These are phyloP conservation scores for Leucoraja ocellata DNA, from an alignment of 2,797 vertebrate species.

Conservation along the genomic window DNA sequence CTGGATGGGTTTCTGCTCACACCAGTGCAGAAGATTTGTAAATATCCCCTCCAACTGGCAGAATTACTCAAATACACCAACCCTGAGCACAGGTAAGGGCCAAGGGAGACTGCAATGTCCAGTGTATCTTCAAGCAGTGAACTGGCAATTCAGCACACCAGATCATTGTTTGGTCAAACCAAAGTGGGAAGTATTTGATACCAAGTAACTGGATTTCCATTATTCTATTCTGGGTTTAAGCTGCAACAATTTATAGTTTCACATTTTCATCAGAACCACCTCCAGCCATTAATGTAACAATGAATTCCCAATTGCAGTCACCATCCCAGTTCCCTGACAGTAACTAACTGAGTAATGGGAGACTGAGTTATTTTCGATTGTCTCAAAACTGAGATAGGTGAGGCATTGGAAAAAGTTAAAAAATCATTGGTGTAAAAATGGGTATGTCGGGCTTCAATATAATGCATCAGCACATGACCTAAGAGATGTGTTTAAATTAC, in stretches of 20 bases:
- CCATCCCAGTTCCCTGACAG: neutral
- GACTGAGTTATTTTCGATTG: neutral
- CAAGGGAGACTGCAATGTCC: slow-evolving; percentile 34
- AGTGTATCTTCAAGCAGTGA: neutral
- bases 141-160: neutral
- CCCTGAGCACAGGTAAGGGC: slow-evolving; percentile 77
- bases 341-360: neutral
- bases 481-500: neutral
- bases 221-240: neutral
- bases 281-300: neutral
- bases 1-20: slow-evolving; percentile 90
- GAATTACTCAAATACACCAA: slow-evolving; percentile 93
- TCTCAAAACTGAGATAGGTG: neutral
- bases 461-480: too few relatives aligned
- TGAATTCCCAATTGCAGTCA: neutral
- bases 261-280: neutral
- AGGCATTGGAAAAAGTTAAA: neutral
- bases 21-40: slow-evolving; percentile 96
- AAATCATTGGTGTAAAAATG: neutral
- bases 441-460: neutral
- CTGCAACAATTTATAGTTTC: neutral
- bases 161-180: neutral
- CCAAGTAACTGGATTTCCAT: neutral
- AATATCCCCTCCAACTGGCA: slow-evolving; percentile 85
- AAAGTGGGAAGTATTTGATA: neutral